Percentiles rank a stretch among this genome's conserved stretches.
Evolutionary conservation across 1,140 invertebrate species (phyloP).

Genomic region (Neomicropteryx cornuta): DNA sequence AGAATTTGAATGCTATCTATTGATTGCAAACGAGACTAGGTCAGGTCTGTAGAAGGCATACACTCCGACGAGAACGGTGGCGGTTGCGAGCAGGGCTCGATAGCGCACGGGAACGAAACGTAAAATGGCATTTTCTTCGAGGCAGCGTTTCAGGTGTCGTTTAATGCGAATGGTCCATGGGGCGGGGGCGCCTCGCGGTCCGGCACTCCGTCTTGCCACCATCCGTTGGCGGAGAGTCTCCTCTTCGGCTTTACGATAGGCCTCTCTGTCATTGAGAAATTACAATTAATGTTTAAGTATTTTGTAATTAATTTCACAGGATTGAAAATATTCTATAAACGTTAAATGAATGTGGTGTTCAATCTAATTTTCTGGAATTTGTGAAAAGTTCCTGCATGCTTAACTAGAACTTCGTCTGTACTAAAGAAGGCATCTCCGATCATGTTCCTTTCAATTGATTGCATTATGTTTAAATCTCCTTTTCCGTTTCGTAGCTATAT

Average conservation of each 20-base stretch:
- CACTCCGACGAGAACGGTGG: constrained; percentile 39
- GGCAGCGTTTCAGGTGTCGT: constrained; percentile 12
- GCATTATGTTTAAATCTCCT: too few species aligned
- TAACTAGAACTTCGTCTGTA: too few species aligned
- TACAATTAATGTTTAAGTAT: constrained; percentile 6
- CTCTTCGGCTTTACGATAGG: constrained; percentile 37
- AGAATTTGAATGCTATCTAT: constrained; percentile 29
- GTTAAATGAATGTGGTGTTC: too few species aligned
- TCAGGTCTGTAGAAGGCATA: constrained; percentile 40
- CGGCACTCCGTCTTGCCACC: constrained; percentile 13
- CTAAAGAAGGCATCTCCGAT: too few species aligned
- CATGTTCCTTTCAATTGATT: too few species aligned
- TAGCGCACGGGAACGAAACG: constrained; percentile 20
- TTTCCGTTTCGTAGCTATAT: too few species aligned
- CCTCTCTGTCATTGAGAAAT: constrained; percentile 29
- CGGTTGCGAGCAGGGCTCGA: constrained; percentile 35
- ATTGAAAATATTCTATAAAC: too few species aligned
- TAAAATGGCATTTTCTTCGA: constrained; percentile 14
- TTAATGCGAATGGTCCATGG: constrained; percentile 11
- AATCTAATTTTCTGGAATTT: too few species aligned
- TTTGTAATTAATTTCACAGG: too few species aligned
- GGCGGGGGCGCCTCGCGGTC: constrained; percentile 10
- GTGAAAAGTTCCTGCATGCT: too few species aligned
- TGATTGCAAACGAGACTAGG: constrained; percentile 20
- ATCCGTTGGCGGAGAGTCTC: constrained; percentile 30